Conservation (phyloP, 53 echinoderm and acorn worm genomes). For the Pentamera pediparva region DNA sequence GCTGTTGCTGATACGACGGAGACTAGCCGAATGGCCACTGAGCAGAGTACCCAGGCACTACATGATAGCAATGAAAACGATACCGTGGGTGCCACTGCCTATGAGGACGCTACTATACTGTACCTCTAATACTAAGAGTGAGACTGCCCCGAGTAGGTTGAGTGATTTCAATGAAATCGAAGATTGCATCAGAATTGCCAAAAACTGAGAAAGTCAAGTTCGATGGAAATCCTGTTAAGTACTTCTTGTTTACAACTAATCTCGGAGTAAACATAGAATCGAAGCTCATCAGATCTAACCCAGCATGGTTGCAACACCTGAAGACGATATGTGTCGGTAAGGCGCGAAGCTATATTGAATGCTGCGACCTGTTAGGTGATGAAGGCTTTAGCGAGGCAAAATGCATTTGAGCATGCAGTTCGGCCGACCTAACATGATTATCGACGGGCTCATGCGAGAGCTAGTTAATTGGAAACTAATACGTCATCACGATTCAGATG, state of each 20-base stretch:
- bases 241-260: constrained; percentile 34
- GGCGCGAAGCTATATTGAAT: constrained; percentile 42
- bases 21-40: too few species aligned
- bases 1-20: too few species aligned
- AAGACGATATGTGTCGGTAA: constrained; percentile 44
- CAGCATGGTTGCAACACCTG: constrained; percentile 34
- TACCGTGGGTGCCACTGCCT: too few species aligned
- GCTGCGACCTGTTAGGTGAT: constrained; percentile 45
- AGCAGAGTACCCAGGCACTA: too few species aligned
- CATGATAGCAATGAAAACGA: too few species aligned
- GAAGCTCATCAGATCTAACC: constrained; percentile 23
- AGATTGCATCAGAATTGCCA: constrained; percentile 28
- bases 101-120: too few species aligned
- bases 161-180: constrained; percentile 47
- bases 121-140: too few species aligned
- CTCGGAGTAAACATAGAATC: constrained; percentile 32
- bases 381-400: constrained; percentile 15
- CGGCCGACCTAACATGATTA: constrained; percentile 41
- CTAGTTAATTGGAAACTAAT: too few species aligned
- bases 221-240: too few species aligned
- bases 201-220: constrained; percentile 39
- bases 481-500: too few species aligned
- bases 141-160: constrained; percentile 24
- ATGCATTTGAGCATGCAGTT: constrained; percentile 19
- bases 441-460: constrained; percentile 36